Percentiles rank a stretch among this genome's conserved stretches.
These are phyloP conservation scores for Diadumene lineata DNA, from an alignment of 92 coral and sea anemone species.

Conservation along the genomic window DNA sequence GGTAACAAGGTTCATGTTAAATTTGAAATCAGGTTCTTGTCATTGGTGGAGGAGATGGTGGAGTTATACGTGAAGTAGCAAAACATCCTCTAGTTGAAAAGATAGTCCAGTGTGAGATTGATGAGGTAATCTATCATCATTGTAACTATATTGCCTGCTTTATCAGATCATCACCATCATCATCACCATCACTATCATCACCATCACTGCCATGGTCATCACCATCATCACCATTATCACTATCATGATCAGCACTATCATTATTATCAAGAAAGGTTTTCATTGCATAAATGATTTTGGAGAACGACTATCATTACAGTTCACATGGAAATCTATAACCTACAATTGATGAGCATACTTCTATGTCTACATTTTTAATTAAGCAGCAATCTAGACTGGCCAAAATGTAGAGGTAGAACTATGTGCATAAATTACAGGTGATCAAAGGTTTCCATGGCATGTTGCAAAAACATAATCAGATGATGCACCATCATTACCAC, in stretches of 20 bases:
- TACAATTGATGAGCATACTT: too few species aligned
- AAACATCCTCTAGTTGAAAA: constrained; percentile 91
- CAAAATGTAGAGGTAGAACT: too few species aligned
- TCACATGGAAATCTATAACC: too few species aligned
- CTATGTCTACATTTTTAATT: too few species aligned
- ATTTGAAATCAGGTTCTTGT: constrained; percentile 69
- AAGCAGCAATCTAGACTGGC: too few species aligned
- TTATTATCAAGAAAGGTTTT: too few species aligned
- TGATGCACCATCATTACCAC: neutral
- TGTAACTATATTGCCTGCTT: neutral
- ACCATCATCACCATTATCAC: neutral
- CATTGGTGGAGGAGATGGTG: constrained; percentile 99
- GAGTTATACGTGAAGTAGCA: constrained; percentile 94
- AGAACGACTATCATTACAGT: too few species aligned
- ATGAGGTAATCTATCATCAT: constrained; percentile 53
- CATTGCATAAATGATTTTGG: too few species aligned
- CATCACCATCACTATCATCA: neutral
- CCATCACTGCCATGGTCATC: neutral
- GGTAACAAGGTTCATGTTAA: too few species aligned
- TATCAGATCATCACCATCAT: neutral
- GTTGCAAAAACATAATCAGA: too few species aligned
- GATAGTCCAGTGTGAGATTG: constrained; percentile 95
- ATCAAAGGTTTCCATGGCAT: too few species aligned
- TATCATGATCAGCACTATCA: neutral
- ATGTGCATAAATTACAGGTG: too few species aligned